phyloP scores from a whole-genome alignment of 1,140 invertebrate genomes.

The Nilaparvata lugens region DNA sequence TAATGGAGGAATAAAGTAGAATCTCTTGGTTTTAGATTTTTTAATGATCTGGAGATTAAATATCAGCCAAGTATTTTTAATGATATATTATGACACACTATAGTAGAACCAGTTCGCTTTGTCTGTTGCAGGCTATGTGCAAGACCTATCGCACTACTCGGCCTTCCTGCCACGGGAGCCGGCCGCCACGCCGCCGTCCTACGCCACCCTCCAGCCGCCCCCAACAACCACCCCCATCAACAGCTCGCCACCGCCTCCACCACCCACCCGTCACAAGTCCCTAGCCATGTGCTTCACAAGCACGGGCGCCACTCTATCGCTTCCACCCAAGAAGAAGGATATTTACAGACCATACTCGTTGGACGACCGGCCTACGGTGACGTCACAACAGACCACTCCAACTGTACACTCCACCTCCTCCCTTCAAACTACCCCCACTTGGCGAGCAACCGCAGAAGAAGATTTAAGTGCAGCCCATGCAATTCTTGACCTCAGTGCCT shows the following conservation, averaged over 20 bases:
- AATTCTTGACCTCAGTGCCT: conserved; percentile 75
- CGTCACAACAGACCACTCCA: conserved; percentile 12
- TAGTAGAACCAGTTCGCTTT: too few species aligned
- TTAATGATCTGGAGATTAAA: too few species aligned
- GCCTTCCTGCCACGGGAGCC: conserved; percentile 27
- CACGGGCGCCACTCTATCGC: conserved; percentile 64
- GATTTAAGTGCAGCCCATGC: conserved; percentile 76
- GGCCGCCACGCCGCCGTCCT: conserved; percentile 36
- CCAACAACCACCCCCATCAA: conserved; percentile 30
- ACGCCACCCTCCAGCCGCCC: conserved; percentile 51
- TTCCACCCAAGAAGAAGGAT: conserved; percentile 80
- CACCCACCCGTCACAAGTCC: conserved; percentile 38
- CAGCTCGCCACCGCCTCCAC: conserved; percentile 25
- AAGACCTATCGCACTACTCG: conserved; percentile 32
- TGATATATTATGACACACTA: too few species aligned
- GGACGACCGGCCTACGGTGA: conserved; percentile 45
- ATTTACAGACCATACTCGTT: conserved; percentile 77
- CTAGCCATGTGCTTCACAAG: conserved; percentile 72
- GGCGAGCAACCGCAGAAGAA: conserved; percentile 39
- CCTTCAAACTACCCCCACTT: conserved; percentile 14
- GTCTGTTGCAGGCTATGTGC: conserved; percentile 39
- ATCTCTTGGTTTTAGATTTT: too few species aligned
- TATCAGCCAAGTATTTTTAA: too few species aligned
- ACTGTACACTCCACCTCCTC: too few species aligned
- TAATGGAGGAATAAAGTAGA: too few species aligned